These are phyloP conservation scores for Allygus modestus DNA, from an alignment of 2,888 invertebrate species.

Conservation along the genomic window DNA sequence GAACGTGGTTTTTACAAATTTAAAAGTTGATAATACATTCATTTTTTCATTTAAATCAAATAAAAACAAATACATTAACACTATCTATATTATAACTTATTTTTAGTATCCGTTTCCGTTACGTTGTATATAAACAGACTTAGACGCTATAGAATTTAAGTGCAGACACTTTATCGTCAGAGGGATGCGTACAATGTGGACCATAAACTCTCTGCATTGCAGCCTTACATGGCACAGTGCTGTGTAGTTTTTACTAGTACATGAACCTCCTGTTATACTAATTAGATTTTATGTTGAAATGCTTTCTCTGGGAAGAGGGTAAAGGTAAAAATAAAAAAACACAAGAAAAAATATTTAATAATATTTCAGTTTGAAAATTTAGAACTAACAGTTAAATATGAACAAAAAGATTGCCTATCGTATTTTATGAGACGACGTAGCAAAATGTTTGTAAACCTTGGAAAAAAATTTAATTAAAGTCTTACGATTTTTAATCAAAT, in stretches of 20 bases:
- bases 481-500: no score
- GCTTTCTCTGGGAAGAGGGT: not conserved
- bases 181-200: not conserved
- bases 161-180: not conserved
- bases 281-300: not conserved
- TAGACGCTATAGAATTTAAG: not conserved
- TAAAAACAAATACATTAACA: not conserved
- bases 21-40: no score
- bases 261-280: constrained; percentile 21
- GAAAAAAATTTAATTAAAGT: no score
- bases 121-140: not conserved
- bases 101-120: no score
- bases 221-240: constrained; percentile 27
- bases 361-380: not conserved
- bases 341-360: not conserved
- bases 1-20: no score
- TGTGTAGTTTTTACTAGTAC: constrained; percentile 9
- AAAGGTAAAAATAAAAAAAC: not conserved
- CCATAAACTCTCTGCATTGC: constrained; percentile 24
- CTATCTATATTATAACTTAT: not conserved
- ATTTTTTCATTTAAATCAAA: not conserved
- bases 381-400: no score
- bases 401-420: no score
- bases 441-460: no score
- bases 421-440: no score